Evolutionary conservation across 1,140 invertebrate species (phyloP).

Genomic region (Meloidogyne chitwoodi): DNA sequence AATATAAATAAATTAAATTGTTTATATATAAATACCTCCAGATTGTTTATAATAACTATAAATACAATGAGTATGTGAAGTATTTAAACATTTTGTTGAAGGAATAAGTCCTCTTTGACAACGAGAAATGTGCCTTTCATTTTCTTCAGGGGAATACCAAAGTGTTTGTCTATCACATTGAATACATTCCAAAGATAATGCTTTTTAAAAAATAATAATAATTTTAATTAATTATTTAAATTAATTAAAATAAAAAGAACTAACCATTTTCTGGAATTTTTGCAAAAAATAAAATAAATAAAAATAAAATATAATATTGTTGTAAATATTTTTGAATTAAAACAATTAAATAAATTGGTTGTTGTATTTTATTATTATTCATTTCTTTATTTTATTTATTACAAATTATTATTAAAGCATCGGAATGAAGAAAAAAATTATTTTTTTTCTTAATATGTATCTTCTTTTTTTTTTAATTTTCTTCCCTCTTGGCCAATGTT

Average conservation of each 20-base stretch:
- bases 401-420: not conserved
- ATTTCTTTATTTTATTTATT: not conserved
- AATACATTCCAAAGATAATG: slow-evolving; percentile 38
- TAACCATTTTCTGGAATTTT: not conserved
- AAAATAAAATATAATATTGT: not conserved
- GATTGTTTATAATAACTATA: slow-evolving; percentile 42
- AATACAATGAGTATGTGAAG: slow-evolving; percentile 48
- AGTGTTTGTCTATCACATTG: slow-evolving; percentile 41
- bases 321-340: not conserved
- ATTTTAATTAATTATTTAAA: no score
- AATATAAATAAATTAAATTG: no score
- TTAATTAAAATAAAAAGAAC: no score
- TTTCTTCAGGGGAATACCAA: slow-evolving; percentile 54
- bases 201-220: no score
- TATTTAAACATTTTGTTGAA: slow-evolving; percentile 38
- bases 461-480: not conserved
- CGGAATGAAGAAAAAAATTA: not conserved
- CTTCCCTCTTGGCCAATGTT: not conserved
- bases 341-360: slow-evolving; percentile 6
- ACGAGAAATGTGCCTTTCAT: slow-evolving; percentile 39
- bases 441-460: no score
- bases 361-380: not conserved
- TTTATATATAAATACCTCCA: no score
- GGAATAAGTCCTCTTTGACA: slow-evolving; percentile 42
- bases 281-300: not conserved